Conservation (phyloP, 2,797 vertebrate genomes). For the Passerculus sandwichensis region DNA sequence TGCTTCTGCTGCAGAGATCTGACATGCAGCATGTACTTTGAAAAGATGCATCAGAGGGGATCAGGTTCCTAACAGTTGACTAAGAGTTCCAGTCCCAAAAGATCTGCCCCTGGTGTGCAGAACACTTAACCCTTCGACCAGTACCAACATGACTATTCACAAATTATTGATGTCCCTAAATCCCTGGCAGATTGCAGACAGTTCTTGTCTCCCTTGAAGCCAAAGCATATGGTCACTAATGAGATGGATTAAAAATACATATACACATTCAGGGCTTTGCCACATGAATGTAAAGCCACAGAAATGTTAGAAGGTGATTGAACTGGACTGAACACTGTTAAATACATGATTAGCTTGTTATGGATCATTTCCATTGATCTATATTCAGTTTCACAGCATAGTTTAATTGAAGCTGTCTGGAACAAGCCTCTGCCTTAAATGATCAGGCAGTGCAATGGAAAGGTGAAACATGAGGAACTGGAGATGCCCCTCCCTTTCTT, state of each 20-base stretch:
- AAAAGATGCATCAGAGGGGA: slow-evolving; percentile 72
- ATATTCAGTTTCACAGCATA: slow-evolving; percentile 77
- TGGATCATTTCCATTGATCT: slow-evolving; percentile 84
- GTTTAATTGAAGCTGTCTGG: slow-evolving; percentile 84
- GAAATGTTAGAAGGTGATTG: slow-evolving; percentile 78
- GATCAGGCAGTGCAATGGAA: slow-evolving; percentile 65
- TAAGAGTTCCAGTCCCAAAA: slow-evolving; percentile 77
- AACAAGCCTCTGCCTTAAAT: slow-evolving; percentile 74
- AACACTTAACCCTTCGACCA: slow-evolving; percentile 88
- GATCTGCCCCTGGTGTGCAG: slow-evolving; percentile 76
- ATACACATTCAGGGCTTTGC: slow-evolving; percentile 70
- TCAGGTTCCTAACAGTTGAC: slow-evolving; percentile 77
- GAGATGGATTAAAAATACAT: slow-evolving; percentile 79
- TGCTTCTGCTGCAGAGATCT: slow-evolving; percentile 69
- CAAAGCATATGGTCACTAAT: slow-evolving; percentile 86
- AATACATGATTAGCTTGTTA: slow-evolving; percentile 83
- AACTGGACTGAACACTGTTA: slow-evolving; percentile 77
- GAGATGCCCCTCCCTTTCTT: not conserved
- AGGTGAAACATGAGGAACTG: slow-evolving; percentile 61
- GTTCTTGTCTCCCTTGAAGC: slow-evolving; percentile 77
- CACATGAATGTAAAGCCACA: slow-evolving; percentile 69
- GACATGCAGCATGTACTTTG: slow-evolving; percentile 72
- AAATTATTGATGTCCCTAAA: slow-evolving; percentile 89
- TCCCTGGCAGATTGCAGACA: slow-evolving; percentile 85
- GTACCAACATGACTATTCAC: slow-evolving; percentile 83